phyloP scores from a whole-genome alignment of 2,797 vertebrate genomes.

The Garrulus glandarius region DNA sequence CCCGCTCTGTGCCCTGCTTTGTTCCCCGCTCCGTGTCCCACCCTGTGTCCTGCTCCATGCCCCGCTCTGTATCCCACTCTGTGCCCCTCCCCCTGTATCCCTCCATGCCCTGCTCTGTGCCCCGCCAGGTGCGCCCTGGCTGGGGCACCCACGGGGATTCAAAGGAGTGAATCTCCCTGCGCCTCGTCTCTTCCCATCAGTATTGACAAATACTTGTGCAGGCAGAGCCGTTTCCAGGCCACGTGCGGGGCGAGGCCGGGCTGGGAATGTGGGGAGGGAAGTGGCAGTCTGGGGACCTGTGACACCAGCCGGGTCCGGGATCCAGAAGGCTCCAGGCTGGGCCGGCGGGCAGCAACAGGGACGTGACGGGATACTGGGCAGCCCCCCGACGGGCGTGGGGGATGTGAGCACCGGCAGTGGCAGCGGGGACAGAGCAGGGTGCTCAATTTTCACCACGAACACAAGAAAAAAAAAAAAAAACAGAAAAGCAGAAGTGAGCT shows the following conservation, averaged over 20 bases:
- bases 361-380: not conserved
- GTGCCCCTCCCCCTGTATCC: rapidly evolving
- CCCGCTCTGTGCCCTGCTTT: not conserved
- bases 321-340: not conserved
- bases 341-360: not conserved
- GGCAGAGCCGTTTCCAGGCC: not conserved
- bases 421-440: not conserved
- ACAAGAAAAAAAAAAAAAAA: not conserved
- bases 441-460: not conserved
- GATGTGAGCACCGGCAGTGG: not conserved
- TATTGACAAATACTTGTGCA: rapidly evolving
- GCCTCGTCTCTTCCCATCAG: not conserved
- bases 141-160: not conserved
- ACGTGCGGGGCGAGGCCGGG: not conserved
- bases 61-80: no score
- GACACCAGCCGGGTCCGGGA: not conserved
- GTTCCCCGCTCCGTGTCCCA: not conserved
- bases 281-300: not conserved
- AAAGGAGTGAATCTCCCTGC: not conserved
- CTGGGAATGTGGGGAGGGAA: not conserved
- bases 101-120: not conserved
- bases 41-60: not conserved
- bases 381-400: not conserved
- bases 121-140: not conserved
- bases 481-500: not conserved